These are phyloP conservation scores for Xiphophorus maculatus DNA, from an alignment of 2,113 vertebrate species.

Conservation along the genomic window DNA sequence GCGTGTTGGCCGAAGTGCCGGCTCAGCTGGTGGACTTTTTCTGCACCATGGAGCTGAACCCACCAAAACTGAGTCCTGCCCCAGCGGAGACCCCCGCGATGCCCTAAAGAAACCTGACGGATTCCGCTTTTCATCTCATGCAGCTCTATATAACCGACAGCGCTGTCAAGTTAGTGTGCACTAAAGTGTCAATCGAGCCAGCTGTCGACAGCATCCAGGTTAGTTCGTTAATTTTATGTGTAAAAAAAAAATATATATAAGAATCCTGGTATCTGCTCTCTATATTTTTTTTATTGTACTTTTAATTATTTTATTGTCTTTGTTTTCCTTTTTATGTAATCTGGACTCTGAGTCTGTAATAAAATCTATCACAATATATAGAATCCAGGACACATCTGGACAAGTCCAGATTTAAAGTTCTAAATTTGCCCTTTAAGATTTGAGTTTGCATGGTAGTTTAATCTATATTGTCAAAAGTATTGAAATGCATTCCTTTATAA, in stretches of 20 bases:
- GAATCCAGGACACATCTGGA: background rate
- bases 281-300: no score
- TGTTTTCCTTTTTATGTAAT: no score
- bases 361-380: no score
- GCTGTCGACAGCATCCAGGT: background rate
- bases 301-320: no score
- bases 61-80: constrained; percentile 58
- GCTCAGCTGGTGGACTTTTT: constrained; percentile 76
- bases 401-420: background rate
- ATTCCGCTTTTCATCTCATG: background rate
- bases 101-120: background rate
- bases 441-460: background rate
- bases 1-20: constrained; percentile 80
- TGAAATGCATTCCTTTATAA: no score
- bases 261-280: no score
- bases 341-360: no score
- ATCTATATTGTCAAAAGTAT: background rate
- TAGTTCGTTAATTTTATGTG: background rate
- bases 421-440: background rate
- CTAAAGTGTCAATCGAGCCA: background rate
- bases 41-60: constrained; percentile 71
- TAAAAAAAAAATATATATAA: no score
- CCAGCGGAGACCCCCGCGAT: constrained; percentile 40
- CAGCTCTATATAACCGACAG: background rate
- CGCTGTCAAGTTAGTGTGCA: background rate